A percentile compares a stretch with the other conserved stretches of the same genome.
Conservation (phyloP, 1,140 invertebrate species). For the Nasonia giraulti region DNA sequence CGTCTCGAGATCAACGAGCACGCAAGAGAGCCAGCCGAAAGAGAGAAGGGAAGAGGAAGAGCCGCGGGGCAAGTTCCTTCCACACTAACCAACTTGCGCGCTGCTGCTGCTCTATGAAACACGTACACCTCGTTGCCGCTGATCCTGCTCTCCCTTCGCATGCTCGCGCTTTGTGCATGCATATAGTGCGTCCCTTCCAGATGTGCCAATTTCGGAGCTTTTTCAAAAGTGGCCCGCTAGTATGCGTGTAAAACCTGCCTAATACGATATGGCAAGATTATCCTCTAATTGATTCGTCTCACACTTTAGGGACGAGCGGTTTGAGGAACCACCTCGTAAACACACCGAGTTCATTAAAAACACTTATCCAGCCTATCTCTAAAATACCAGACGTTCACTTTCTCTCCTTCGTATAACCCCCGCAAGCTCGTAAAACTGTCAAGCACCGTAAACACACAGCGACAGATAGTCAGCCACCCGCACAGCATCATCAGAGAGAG, state of each 20-base stretch:
- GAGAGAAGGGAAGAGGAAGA: not conserved
- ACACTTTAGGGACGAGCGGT: not conserved
- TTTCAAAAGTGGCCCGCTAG: not conserved
- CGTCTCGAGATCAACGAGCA: conserved; percentile 16
- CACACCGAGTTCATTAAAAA: not conserved
- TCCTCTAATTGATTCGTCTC: not conserved
- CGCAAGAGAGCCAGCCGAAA: not conserved
- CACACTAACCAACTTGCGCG: conserved; percentile 24
- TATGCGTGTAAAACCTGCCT: no score
- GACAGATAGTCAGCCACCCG: not conserved
- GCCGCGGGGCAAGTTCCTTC: conserved; percentile 16
- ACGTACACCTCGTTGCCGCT: not conserved
- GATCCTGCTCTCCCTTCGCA: not conserved
- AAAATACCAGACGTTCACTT: not conserved
- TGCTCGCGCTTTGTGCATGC: not conserved
- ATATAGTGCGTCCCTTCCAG: no score
- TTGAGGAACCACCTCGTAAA: no score
- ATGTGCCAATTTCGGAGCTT: not conserved
- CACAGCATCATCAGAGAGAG: no score
- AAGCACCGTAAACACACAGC: not conserved
- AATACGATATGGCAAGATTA: not conserved
- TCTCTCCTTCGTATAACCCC: no score
- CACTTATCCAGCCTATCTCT: not conserved
- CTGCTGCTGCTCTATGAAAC: not conserved
- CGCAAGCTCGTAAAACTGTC: not conserved